phyloP scores from a whole-genome alignment of 53 echinoderm and acorn worm genomes.

The Patiria pectinifera region DNA sequence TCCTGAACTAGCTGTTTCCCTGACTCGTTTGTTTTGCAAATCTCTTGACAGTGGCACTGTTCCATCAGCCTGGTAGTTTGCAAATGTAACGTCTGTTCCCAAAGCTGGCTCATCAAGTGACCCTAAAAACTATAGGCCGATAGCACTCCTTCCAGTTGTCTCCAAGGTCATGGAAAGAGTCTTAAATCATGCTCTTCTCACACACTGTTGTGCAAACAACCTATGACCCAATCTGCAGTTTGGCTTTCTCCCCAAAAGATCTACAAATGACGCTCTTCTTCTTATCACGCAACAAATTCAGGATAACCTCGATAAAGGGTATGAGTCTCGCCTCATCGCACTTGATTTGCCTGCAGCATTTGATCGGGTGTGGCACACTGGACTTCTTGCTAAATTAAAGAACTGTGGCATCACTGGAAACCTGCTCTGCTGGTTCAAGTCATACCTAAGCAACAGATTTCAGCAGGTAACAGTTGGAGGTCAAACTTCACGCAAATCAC shows the following conservation, averaged over 20 bases:
- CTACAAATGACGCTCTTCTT: constrained; percentile 2
- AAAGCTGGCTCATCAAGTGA: not conserved
- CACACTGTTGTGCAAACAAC: not conserved
- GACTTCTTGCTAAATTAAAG: no score
- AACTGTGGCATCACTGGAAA: no score
- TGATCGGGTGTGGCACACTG: no score
- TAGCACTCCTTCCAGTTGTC: constrained; percentile 12
- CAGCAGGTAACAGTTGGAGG: no score
- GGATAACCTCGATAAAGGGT: not conserved
- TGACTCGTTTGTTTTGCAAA: no score
- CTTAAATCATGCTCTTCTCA: not conserved
- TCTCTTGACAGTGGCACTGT: no score
- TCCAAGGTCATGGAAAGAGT: not conserved
- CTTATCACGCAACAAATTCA: not conserved
- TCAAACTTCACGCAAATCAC: no score
- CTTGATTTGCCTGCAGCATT: no score
- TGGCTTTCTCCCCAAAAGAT: not conserved
- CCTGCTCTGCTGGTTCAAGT: no score
- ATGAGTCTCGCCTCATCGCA: no score
- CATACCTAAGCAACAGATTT: no score
- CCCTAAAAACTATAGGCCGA: not conserved
- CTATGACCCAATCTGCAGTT: constrained; percentile 10
- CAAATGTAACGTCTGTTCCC: not conserved
- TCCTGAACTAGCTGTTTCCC: no score
- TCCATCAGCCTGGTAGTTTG: not conserved